phyloP scores from a whole-genome alignment of 2,113 vertebrate genomes.

The Gallinago media region DNA sequence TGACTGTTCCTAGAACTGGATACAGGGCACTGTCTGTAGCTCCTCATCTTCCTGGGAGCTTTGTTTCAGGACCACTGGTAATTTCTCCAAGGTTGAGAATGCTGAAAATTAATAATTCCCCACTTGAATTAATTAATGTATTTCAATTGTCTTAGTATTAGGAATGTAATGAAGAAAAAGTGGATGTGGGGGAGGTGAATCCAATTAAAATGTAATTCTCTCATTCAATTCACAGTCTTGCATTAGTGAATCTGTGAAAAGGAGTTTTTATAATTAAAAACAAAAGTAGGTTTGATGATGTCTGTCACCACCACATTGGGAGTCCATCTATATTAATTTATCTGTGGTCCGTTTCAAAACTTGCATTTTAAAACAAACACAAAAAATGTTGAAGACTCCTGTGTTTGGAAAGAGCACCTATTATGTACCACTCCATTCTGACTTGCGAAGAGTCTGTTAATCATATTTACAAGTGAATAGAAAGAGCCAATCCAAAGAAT shows the following conservation, averaged over 20 bases:
- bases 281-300: not conserved
- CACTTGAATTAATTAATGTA: constrained; percentile 59
- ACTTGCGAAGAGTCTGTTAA: not conserved
- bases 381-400: not conserved
- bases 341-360: not conserved
- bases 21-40: not conserved
- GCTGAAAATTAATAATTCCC: constrained; percentile 54
- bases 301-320: not conserved
- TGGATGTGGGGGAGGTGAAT: not conserved
- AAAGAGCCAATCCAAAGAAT: not conserved
- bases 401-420: not conserved
- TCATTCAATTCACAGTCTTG: not conserved
- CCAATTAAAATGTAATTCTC: constrained; percentile 51
- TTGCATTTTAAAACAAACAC: not conserved
- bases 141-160: constrained; percentile 18
- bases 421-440: not conserved
- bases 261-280: not conserved
- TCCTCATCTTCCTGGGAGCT: not conserved
- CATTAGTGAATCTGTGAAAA: not conserved
- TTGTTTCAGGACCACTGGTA: not conserved
- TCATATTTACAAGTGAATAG: not conserved
- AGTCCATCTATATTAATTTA: not conserved
- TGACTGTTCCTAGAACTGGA: not conserved
- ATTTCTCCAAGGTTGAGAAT: constrained; percentile 19
- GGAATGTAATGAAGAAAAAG: constrained; percentile 32